phyloP scores from a whole-genome alignment of 2,888 invertebrate species.

The Tetropium fuscum region DNA sequence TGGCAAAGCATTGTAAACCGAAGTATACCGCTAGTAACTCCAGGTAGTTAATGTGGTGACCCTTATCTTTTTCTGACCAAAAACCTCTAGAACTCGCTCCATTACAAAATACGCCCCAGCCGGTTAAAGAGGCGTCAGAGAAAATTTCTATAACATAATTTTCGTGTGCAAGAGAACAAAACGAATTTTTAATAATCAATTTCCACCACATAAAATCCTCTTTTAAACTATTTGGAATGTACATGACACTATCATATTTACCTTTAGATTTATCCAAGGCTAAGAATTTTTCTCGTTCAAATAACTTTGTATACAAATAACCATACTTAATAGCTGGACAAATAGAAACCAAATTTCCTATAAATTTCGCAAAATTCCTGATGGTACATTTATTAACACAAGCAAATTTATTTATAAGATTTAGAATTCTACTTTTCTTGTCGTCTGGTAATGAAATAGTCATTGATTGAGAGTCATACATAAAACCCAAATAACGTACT shows the following conservation, averaged over 20 bases:
- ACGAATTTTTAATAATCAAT: neutral
- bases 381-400: neutral
- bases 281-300: slow-evolving; percentile 19
- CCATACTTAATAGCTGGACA: slow-evolving; percentile 1
- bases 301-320: slow-evolving; percentile 1
- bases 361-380: neutral
- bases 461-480: slow-evolving; percentile 1
- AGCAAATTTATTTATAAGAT: neutral
- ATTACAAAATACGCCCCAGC: neutral
- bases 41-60: neutral
- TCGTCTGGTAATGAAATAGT: slow-evolving; percentile 1
- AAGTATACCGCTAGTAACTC: neutral
- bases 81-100: neutral
- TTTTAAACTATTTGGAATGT: neutral
- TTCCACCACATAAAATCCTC: neutral
- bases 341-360: neutral
- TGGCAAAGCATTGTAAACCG: neutral
- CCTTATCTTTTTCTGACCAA: neutral
- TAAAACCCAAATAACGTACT: slow-evolving; percentile 21
- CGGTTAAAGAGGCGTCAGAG: neutral
- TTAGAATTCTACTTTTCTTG: neutral
- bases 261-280: neutral
- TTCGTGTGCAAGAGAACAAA: neutral
- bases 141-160: neutral
- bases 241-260: slow-evolving; percentile 9